Base-by-base conservation (phyloP, 2,113 vertebrate genomes). In the Bagarius yarrelli region DNA sequence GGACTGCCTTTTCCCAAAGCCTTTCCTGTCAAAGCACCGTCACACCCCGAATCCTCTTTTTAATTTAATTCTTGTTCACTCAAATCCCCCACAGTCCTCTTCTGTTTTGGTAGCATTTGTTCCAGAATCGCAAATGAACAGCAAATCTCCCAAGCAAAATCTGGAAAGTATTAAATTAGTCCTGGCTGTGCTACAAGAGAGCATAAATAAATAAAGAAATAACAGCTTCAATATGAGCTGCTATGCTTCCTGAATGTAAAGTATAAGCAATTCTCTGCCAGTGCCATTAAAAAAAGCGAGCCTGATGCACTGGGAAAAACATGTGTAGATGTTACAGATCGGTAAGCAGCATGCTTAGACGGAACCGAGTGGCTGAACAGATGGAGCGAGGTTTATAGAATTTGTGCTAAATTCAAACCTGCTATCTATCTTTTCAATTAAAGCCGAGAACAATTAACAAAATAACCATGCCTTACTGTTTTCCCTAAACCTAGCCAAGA, bases 401-500 rank as follows among this genome's bases (percentile, higher is more conserved):
- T 53, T 53, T 72, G 83, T 81, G 71, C 72, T 78, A 57, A 64
- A 61, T 82, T 83, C 80, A 75, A 76, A 87, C 85, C 85, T 75
- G 50, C 66, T 83, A 81, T 85, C 85, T 84, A 67, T 70, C 30
- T 18, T 47, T 67, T 74, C 88, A 89, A 88, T 88, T 88, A 76
- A 84, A 82, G 84, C 76, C 47, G 79, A 84, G 86, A 90, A 89
- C 88, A 91, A 91, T 91, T 87, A 91, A 84, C 79, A 56, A 34
- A 83, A 89, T 90, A 89, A 90, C 84, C 77, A 88, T 89, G 83
- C 81, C 36, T 87, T 89, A 87, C 79, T 87, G 89, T 85, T 70
- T 44, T 84, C 80, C 80, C 84, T 86, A 44, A 67, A 87, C 70
- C 6, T 73, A 73, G 18, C 19, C 15, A 81, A 77, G 88, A 69